phyloP scores from a whole-genome alignment of 2,888 invertebrate genomes.

The Platycheirus rosarum region DNA sequence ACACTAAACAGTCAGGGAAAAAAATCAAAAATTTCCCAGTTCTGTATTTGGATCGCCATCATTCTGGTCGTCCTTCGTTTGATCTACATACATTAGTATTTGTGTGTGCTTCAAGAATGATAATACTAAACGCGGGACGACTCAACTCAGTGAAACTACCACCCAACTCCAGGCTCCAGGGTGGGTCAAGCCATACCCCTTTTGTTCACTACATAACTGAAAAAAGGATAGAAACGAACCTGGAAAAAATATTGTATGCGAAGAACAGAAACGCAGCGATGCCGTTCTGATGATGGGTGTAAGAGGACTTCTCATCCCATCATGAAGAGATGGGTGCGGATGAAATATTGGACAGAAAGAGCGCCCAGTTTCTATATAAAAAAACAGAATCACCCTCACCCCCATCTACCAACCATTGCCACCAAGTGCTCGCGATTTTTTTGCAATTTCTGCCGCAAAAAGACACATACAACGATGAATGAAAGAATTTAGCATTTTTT shows the following conservation, averaged over 20 bases:
- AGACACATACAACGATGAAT: conserved; percentile 73
- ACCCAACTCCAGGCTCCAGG: neutral
- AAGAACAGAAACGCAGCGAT: conserved; percentile 48
- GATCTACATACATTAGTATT: conserved; percentile 54
- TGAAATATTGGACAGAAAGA: conserved; percentile 63
- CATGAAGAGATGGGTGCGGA: conserved; percentile 52
- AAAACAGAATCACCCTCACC: conserved; percentile 45
- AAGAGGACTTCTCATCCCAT: conserved; percentile 1
- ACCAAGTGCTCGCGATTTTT: conserved; percentile 55
- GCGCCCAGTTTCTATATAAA: conserved; percentile 52
- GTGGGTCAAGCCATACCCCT: too few species aligned
- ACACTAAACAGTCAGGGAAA: conserved; percentile 23
- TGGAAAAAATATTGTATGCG: conserved; percentile 64
- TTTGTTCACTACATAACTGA: conserved; percentile 50
- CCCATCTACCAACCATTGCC: conserved; percentile 18
- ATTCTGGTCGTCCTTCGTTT: conserved; percentile 40
- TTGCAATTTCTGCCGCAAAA: conserved; percentile 72
- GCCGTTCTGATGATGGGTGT: conserved; percentile 31
- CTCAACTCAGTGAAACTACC: conserved; percentile 51
- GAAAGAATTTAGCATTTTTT: conserved; percentile 74
- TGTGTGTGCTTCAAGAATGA: conserved; percentile 67
- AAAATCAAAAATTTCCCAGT: conserved; percentile 29
- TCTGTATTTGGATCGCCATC: conserved; percentile 27
- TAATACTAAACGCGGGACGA: conserved; percentile 64
- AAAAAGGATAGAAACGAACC: conserved; percentile 26